phyloP scores from a whole-genome alignment of 2,113 vertebrate species.

The Cygnus buccinator region DNA sequence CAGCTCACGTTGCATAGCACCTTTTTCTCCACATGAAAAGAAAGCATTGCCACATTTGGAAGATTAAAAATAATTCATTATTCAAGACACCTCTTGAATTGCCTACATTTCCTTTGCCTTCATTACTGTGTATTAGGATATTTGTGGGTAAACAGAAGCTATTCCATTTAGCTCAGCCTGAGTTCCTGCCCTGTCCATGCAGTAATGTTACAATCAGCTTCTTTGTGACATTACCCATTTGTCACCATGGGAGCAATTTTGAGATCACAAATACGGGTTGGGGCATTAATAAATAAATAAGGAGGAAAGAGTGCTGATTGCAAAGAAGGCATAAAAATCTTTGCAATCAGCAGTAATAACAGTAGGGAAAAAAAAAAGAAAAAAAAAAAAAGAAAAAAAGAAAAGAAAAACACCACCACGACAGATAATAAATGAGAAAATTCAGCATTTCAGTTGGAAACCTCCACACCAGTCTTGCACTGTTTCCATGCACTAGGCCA shows the following conservation, averaged over 20 bases:
- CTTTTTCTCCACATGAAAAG: not conserved
- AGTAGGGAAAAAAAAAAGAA: not conserved
- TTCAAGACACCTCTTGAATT: not conserved
- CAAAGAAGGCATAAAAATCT: not conserved
- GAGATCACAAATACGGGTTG: not conserved
- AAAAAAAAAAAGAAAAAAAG: not conserved
- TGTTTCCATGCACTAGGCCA: not conserved
- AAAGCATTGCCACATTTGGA: not conserved
- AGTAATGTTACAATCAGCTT: not conserved
- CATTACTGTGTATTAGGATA: not conserved
- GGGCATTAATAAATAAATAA: not conserved
- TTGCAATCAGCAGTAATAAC: slow-evolving; percentile 1
- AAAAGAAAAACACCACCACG: too few species aligned
- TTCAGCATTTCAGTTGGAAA: not conserved
- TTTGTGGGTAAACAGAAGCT: not conserved
- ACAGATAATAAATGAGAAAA: not conserved
- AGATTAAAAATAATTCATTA: not conserved
- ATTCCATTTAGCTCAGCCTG: not conserved
- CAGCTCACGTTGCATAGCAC: accelerated
- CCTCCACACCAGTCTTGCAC: not conserved
- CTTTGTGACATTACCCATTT: not conserved
- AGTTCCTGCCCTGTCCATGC: not conserved
- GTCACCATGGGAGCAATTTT: slow-evolving; percentile 20
- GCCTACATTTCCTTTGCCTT: not conserved
- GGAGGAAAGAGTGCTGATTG: not conserved